Base-by-base conservation (phyloP, 2,113 vertebrate genomes). In the Mormoops blainvillei region DNA sequence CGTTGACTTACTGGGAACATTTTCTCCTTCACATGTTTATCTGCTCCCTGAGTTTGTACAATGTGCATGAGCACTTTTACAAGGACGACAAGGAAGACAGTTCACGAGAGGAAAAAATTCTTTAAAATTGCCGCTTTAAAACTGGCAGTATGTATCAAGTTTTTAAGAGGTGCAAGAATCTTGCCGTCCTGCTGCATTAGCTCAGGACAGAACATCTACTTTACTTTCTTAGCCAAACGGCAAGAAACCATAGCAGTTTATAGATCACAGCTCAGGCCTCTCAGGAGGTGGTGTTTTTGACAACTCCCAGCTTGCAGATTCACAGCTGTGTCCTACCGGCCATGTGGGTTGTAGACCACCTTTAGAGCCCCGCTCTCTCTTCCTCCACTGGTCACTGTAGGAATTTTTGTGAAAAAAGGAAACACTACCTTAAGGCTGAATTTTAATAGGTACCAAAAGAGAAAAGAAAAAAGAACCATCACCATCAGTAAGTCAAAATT, bases 391-490 rank as follows among this genome's bases (percentile, higher is more conserved):
- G 61, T 82, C 54, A 24, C 73, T 58, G 16, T 8, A 56, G 88
- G 33, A 77, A 19, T 56, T 76, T 73, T 87, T 74, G 61, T 89
- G 28, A 65, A 78, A 41, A 43, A 63, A 76, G 61, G 88, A 78
- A 83, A 33, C 15, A 54, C 11, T 67, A 33, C 48, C n/a, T 81
- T 31, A 24, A 48, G 41, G 28, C 38, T 80, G 36, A 56, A 78
- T 90, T 92, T 89, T 87, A 94, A 68, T 48, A 84, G 36, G n/a
- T n/a, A 28, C n/a, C 63, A n/a, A 33, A 74, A 81, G 58, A 36
- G 5, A 24, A 67, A 43, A 65, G 4, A 10, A 10, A 33, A 56
- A 82, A 50, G 2, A 93, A 61, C 26, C 67, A n/a, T 74, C 41
- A 85, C 20, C n/a, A 31, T 71, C 19, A 63, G 36, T 52, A 71